Conservation (phyloP, 2,888 invertebrate species). For the Tortricodes alternella region DNA sequence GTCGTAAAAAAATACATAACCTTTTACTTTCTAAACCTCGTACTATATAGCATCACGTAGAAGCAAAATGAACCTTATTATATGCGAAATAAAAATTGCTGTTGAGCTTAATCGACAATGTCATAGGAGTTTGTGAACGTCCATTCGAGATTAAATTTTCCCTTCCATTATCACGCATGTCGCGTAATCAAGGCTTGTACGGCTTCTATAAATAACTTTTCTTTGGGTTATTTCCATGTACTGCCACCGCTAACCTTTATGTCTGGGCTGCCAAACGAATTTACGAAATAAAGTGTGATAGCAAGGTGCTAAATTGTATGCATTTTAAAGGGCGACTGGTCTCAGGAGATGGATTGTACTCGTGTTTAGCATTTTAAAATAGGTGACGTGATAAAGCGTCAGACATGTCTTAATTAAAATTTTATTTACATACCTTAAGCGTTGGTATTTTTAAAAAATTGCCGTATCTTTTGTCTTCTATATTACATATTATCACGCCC, state of each 20-base stretch:
- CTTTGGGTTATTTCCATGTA: not conserved
- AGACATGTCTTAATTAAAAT: too few relatives aligned
- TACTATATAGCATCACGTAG: too few relatives aligned
- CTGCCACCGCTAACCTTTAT: not conserved
- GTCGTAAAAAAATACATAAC: conserved; percentile 14
- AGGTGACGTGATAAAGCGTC: not conserved
- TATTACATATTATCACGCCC: too few relatives aligned
- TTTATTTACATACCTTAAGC: too few relatives aligned
- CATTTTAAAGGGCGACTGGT: not conserved
- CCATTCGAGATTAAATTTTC: not conserved
- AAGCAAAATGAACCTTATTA: too few relatives aligned
- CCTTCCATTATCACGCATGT: not conserved
- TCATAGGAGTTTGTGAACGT: not conserved
- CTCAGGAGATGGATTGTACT: not conserved
- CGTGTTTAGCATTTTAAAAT: not conserved
- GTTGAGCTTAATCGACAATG: not conserved
- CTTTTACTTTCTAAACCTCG: too few relatives aligned
- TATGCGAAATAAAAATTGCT: not conserved
- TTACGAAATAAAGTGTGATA: not conserved
- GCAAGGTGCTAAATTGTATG: not conserved
- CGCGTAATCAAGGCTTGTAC: not conserved
- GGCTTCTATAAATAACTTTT: conserved; percentile 6
- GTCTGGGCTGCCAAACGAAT: not conserved
- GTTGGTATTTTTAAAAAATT: too few relatives aligned
- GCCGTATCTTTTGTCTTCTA: too few relatives aligned